Conservation (phyloP, 2,888 invertebrate species). For the Bembecia ichneumoniformis region DNA sequence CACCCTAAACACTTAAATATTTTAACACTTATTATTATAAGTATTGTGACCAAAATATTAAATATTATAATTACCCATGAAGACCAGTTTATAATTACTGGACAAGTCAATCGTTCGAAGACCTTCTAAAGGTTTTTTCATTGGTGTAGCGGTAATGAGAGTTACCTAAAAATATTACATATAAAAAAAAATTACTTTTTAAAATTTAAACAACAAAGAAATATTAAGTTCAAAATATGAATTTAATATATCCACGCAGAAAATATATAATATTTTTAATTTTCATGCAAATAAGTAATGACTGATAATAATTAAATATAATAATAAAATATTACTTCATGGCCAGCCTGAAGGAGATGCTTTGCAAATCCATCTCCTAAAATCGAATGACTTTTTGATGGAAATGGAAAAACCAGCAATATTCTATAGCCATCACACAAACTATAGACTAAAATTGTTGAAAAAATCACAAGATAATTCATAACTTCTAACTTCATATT, state of each 20-base stretch:
- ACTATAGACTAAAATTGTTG: no score
- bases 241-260: neutral
- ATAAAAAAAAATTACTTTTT: neutral
- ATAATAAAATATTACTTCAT: conserved; percentile 27
- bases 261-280: neutral
- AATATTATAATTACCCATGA: neutral
- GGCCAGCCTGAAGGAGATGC: conserved; percentile 29
- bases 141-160: conserved; percentile 22
- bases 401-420: conserved; percentile 25
- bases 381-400: conserved; percentile 29
- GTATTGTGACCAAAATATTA: no score
- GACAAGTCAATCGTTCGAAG: neutral
- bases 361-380: conserved; percentile 30
- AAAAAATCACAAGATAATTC: no score
- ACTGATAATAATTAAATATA: neutral
- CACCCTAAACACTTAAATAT: no score
- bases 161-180: conserved; percentile 24
- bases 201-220: neutral
- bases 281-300: no score
- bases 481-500: no score
- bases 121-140: conserved; percentile 1
- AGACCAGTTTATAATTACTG: neutral
- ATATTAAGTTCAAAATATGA: no score
- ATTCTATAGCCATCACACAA: conserved; percentile 23
- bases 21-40: no score